A percentile compares a stretch with the other conserved stretches of the same genome.
These are phyloP conservation scores for Cenopis cana DNA, from an alignment of 2,888 invertebrate species.

Conservation along the genomic window DNA sequence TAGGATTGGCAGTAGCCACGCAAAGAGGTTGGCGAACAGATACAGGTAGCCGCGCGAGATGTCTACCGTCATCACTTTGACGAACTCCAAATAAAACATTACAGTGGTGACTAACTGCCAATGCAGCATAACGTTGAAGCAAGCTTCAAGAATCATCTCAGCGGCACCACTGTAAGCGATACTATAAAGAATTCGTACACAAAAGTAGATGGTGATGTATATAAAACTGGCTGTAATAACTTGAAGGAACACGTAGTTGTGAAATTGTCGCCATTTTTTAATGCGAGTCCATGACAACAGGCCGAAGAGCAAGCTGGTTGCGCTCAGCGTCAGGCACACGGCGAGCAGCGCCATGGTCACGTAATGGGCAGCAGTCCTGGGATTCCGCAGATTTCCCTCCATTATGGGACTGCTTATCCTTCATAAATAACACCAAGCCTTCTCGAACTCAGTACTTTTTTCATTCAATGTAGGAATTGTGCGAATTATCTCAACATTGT, in stretches of 20 bases:
- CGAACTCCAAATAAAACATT: constrained; percentile 17
- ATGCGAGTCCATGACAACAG: constrained; percentile 4
- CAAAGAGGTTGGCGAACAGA: constrained; percentile 9
- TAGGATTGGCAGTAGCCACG: constrained; percentile 10
- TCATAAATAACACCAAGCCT: not conserved
- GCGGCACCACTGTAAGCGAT: not conserved
- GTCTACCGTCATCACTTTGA: constrained; percentile 6
- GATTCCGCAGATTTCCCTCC: not conserved
- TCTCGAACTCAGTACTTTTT: not conserved
- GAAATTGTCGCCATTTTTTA: constrained; percentile 13
- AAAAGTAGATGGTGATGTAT: constrained; percentile 2
- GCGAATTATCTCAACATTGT: constrained; percentile 5
- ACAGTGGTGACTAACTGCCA: constrained; percentile 7
- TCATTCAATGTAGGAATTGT: not conserved
- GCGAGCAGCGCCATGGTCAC: not conserved
- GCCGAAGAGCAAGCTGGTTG: constrained; percentile 1
- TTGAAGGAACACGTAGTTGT: constrained; percentile 18
- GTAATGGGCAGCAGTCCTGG: not conserved
- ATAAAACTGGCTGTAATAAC: not conserved
- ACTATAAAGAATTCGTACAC: constrained; percentile 6
- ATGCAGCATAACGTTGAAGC: constrained; percentile 15
- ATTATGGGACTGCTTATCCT: not conserved
- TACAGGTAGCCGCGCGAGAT: not conserved
- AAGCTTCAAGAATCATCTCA: constrained; percentile 9
- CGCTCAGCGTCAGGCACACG: not conserved